phyloP scores from a whole-genome alignment of 92 coral and sea anemone species.

The Porites divaricata region DNA sequence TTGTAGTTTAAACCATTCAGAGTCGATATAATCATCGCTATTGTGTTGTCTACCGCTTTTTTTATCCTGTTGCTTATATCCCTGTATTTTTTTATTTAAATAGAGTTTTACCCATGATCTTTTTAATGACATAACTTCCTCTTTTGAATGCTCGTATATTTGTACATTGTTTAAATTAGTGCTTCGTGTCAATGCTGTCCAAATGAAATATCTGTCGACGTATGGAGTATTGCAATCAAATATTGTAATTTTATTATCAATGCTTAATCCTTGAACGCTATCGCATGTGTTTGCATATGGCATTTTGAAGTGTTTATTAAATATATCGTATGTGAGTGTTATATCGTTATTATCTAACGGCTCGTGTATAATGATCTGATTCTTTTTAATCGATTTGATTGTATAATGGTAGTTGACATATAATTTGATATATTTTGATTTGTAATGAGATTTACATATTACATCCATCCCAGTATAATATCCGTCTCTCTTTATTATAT shows the following conservation, averaged over 20 bases:
- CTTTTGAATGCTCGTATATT: constrained; percentile 12
- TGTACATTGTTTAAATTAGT: constrained; percentile 8
- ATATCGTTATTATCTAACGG: neutral
- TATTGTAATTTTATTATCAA: constrained; percentile 21
- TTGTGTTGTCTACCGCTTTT: constrained; percentile 5
- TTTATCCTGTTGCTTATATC: constrained; percentile 28
- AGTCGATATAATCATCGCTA: constrained; percentile 25
- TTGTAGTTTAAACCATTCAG: constrained; percentile 47
- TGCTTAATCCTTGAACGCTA: constrained; percentile 29
- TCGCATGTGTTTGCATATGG: constrained; percentile 34
- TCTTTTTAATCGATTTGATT: constrained; percentile 14
- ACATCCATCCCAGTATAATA: neutral
- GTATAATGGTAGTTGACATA: constrained; percentile 33
- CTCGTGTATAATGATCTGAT: neutral
- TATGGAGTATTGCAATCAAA: constrained; percentile 28
- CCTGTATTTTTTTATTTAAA: constrained; percentile 34
- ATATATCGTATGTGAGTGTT: neutral
- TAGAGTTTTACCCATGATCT: constrained; percentile 38
- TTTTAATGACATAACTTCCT: constrained; percentile 26
- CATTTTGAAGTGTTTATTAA: constrained; percentile 24
- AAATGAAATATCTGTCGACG: constrained; percentile 12
- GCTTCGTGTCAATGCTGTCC: constrained; percentile 15
- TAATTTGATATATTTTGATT: constrained; percentile 3
- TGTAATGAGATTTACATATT: constrained; percentile 30
- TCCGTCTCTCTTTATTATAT: constrained; percentile 13